These are phyloP conservation scores for Neodiprion lecontei DNA, from an alignment of 1,140 invertebrate species.

Conservation along the genomic window DNA sequence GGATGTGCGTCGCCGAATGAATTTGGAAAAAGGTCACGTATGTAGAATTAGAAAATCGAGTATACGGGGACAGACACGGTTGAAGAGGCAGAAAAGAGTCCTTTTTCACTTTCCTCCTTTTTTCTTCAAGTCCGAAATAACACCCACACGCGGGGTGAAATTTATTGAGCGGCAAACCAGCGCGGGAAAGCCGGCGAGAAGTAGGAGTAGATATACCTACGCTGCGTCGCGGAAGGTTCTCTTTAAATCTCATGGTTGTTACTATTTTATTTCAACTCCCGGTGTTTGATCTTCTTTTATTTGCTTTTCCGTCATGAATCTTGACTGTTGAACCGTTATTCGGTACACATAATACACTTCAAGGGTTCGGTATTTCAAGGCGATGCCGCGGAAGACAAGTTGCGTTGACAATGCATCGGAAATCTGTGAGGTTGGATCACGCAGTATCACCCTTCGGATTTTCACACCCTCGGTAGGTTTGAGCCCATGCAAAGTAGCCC, in stretches of 20 bases:
- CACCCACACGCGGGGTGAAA: not conserved
- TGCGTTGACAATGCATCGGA: constrained; percentile 12
- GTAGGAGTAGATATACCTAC: not conserved
- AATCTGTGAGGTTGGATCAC: not conserved
- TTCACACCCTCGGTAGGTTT: too few relatives aligned
- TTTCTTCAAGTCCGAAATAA: too few relatives aligned
- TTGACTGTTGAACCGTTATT: constrained; percentile 20
- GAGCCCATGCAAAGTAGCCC: too few relatives aligned
- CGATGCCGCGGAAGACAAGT: not conserved
- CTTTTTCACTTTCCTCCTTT: too few relatives aligned
- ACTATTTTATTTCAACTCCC: constrained; percentile 17
- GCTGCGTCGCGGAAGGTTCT: too few relatives aligned
- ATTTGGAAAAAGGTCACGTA: not conserved
- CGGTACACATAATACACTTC: constrained; percentile 9
- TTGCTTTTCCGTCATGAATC: constrained; percentile 19
- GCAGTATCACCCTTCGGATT: not conserved
- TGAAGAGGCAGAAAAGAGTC: too few relatives aligned
- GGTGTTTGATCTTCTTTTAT: constrained; percentile 23
- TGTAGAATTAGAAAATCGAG: not conserved
- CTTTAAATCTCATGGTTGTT: too few relatives aligned
- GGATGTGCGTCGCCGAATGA: too few relatives aligned
- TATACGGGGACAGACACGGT: too few relatives aligned
- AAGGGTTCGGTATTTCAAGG: constrained; percentile 18
- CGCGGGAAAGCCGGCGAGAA: not conserved
- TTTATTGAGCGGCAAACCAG: constrained; percentile 14